Base-by-base conservation (phyloP, 2,797 vertebrate genomes). In the Typhlichthys subterraneus region DNA sequence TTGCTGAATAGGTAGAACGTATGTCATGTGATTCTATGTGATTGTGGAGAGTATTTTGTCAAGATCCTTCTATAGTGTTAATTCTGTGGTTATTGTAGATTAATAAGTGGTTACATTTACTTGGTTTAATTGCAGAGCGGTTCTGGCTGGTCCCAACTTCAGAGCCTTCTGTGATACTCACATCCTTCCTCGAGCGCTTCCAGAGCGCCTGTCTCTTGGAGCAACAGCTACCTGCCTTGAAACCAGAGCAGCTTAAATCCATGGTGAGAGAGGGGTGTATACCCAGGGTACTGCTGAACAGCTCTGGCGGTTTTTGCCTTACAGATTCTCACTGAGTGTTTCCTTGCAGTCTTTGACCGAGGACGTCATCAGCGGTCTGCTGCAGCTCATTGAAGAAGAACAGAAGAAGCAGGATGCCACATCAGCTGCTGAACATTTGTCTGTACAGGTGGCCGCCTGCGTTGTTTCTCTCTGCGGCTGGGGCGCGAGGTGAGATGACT, bases 401-500 rank as follows among this genome's bases (percentile, higher is more conserved):
- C 88, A 93, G 12, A 93, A 78, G 78, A 80, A 50, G 0, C 93
- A 91, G 12, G 86, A 80, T 57, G 63, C 14, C 4, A 29, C 76
- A 2, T 42, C 72, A 4, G 80, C 85, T 56, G 80, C 87, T 0
- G 95, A 97, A 55, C 69, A 84, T 12, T 83, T 95, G 58, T 91
- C 92, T n/a, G 84, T 97, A 42, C 96, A 96, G 1, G 81, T 97
- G 76, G 91, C 96, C 5, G 95, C 97, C 63, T 97, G 94, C 46
- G 78, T 97, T 33, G 90, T 97, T 66, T 92, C 96, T 12, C 84
- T 98, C 15, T 98, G 95, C 5, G 97, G 97, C 80, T 99, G 97
- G 97, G 89, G 90, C 0, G 92, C 91, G 67, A 95, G 96, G 97
- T 99, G 63, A 82, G 82, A 45, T 45, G 1, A 54, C 2, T 11